phyloP scores from a whole-genome alignment of 2,888 invertebrate species.

The Eudemis profundana region DNA sequence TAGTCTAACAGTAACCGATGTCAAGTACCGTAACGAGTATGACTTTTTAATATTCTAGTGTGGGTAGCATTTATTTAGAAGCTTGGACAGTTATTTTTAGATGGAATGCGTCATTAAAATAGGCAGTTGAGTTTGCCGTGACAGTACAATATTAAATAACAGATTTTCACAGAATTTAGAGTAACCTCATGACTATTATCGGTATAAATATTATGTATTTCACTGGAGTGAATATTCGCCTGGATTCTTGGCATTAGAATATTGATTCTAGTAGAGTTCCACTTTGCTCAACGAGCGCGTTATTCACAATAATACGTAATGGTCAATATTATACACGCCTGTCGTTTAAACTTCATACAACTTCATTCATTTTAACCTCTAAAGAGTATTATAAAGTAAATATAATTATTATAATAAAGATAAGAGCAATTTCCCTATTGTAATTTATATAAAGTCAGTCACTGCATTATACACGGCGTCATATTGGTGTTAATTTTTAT shows the following conservation, averaged over 20 bases:
- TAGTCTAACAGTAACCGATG: slow-evolving; percentile 26
- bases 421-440: slow-evolving; percentile 28
- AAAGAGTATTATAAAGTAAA: slow-evolving; percentile 30
- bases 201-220: neutral
- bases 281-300: slow-evolving; percentile 13
- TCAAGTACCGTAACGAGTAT: slow-evolving; percentile 20
- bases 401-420: slow-evolving; percentile 29
- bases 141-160: slow-evolving; percentile 37
- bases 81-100: slow-evolving; percentile 18
- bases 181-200: slow-evolving; percentile 20
- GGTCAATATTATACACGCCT: slow-evolving; percentile 26
- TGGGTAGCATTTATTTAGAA: slow-evolving; percentile 30
- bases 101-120: slow-evolving; percentile 16
- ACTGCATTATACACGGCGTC: slow-evolving; percentile 15
- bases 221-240: slow-evolving; percentile 5
- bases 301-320: slow-evolving; percentile 28
- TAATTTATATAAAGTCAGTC: slow-evolving; percentile 27
- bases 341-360: slow-evolving; percentile 20
- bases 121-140: slow-evolving; percentile 28
- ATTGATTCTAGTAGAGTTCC: slow-evolving; percentile 15
- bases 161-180: slow-evolving; percentile 42
- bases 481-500: slow-evolving; percentile 21
- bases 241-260: neutral
- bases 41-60: slow-evolving; percentile 29
- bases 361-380: slow-evolving; percentile 32